These are phyloP conservation scores for Gryllus bimaculatus DNA, from an alignment of 1,140 invertebrate species.

Conservation along the genomic window DNA sequence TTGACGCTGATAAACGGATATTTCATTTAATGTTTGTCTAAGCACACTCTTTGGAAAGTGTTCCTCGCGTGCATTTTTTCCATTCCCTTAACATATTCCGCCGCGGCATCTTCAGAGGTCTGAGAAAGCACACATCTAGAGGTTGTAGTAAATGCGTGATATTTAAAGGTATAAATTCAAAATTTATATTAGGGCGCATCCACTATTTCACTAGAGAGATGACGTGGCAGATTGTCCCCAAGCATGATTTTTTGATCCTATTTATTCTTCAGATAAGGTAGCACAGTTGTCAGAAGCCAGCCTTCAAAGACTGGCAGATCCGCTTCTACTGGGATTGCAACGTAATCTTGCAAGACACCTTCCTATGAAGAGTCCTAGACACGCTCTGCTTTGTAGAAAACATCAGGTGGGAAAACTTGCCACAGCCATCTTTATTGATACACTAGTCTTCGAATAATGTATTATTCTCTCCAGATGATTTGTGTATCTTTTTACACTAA, in stretches of 20 bases:
- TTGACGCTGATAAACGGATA: neutral
- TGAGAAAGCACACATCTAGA: conserved; percentile 34
- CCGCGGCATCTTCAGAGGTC: conserved; percentile 33
- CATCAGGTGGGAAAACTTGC: conserved; percentile 22
- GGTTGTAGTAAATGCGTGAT: conserved; percentile 33
- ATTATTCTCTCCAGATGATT: neutral
- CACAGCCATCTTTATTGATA: conserved; percentile 26
- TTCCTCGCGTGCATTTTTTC: conserved; percentile 24
- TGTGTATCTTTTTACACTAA: neutral
- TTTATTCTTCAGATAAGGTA: conserved; percentile 25
- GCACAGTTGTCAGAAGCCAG: conserved; percentile 27
- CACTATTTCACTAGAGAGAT: conserved; percentile 19
- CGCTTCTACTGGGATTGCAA: conserved; percentile 28
- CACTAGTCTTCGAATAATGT: conserved; percentile 23
- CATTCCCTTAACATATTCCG: conserved; percentile 29
- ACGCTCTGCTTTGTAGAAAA: conserved; percentile 26
- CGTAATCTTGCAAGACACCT: conserved; percentile 22
- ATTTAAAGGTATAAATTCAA: conserved; percentile 34
- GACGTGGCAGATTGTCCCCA: conserved; percentile 7
- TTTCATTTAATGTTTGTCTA: neutral
- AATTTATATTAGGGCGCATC: conserved; percentile 29
- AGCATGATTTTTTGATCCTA: neutral
- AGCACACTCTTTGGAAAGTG: neutral
- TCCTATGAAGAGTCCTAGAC: conserved; percentile 23
- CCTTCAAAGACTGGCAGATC: conserved; percentile 31